A percentile compares a stretch with the other conserved stretches of the same genome.
Conservation (phyloP, 2,797 vertebrate genomes). For the Sebastes dallii region DNA sequence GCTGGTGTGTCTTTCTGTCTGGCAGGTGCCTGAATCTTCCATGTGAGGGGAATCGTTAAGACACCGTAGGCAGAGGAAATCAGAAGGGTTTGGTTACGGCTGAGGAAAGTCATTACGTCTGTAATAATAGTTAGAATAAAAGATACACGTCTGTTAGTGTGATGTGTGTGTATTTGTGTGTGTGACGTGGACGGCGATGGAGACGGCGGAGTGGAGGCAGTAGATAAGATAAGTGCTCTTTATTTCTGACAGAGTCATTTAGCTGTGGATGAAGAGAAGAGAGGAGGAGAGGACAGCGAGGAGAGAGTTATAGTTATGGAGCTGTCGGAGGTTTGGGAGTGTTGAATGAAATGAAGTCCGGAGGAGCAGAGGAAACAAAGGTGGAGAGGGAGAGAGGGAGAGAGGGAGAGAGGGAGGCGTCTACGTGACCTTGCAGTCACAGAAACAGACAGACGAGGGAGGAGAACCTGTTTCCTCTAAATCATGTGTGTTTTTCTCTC, state of each 20-base stretch:
- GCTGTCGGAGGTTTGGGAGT: conserved; percentile 75
- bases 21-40: conserved; percentile 29
- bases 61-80: background rate
- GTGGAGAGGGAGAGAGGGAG: conserved; percentile 45
- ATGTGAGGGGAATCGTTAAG: conserved; percentile 22
- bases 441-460: conserved; percentile 60
- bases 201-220: conserved; percentile 71
- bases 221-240: conserved; percentile 82
- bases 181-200: conserved; percentile 39
- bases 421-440: conserved; percentile 68
- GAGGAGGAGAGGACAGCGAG: conserved; percentile 65
- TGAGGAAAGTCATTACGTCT: conserved; percentile 5
- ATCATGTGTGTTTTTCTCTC: conserved; percentile 52
- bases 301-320: conserved; percentile 82
- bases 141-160: background rate
- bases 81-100: background rate
- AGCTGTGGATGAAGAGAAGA: conserved; percentile 76
- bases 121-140: background rate
- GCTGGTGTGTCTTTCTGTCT: conserved; percentile 38
- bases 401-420: conserved; percentile 21
- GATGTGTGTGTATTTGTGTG: conserved; percentile 28
- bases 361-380: conserved; percentile 67
- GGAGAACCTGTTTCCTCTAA: conserved; percentile 62
- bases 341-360: conserved; percentile 77
- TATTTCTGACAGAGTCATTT: conserved; percentile 84